Evolutionary conservation across 2,113 vertebrate genomes (phyloP).

Genomic region (Mohoua ochrocephala): DNA sequence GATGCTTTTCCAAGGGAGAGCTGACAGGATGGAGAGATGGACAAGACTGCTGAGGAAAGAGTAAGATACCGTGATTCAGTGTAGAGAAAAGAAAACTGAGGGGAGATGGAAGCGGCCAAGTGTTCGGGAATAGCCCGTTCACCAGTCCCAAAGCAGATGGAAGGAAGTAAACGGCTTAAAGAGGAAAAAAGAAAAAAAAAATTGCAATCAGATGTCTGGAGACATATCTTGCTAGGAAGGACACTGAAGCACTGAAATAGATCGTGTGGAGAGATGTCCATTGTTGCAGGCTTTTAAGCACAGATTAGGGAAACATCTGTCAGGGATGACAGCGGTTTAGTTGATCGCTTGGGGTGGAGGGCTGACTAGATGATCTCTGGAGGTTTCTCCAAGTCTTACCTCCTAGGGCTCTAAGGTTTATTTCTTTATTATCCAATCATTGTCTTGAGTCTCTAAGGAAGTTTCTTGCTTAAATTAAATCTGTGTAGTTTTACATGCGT

Average conservation of each 20-base stretch:
- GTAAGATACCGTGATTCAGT: neutral
- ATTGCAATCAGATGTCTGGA: neutral
- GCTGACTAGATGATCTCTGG: neutral
- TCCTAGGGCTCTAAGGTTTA: neutral
- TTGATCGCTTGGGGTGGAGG: neutral
- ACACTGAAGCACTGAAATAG: neutral
- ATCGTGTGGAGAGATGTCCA: neutral
- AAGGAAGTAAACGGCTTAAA: neutral
- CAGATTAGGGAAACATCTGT: neutral
- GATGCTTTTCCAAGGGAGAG: neutral
- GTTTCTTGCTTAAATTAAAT: slow-evolving; percentile 5
- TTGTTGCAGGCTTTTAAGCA: neutral
- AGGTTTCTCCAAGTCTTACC: neutral
- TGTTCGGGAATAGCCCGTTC: neutral
- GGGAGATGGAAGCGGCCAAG: neutral
- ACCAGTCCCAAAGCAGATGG: neutral
- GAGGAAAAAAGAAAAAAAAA: neutral
- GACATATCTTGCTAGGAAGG: neutral
- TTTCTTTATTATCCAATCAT: slow-evolving; percentile 6
- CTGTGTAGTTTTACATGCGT: neutral
- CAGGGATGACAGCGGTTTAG: neutral
- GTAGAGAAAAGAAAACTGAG: neutral
- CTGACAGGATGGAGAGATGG: neutral
- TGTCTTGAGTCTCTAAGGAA: neutral
- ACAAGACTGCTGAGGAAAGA: neutral